Percentiles rank a stretch among this genome's conserved stretches.
These are phyloP conservation scores for Microctonus hyperodae DNA, from an alignment of 2,888 invertebrate species.

Conservation along the genomic window DNA sequence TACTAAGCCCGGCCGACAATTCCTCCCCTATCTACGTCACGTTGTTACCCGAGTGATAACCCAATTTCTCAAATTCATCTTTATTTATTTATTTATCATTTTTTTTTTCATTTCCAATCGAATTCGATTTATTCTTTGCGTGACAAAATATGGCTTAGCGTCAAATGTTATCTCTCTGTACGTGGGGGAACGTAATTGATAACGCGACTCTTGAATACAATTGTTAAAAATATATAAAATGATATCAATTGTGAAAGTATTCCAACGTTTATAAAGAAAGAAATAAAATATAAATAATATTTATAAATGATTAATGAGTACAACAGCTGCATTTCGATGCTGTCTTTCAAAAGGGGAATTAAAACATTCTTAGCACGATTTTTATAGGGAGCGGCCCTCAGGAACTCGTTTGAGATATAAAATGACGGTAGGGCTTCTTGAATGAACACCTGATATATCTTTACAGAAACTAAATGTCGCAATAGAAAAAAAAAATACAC, in stretches of 20 bases:
- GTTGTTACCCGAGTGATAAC: not conserved
- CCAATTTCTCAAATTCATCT: not conserved
- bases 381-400: constrained; percentile 49
- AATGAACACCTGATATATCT: not conserved
- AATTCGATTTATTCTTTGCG: not conserved
- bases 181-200: not conserved
- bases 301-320: constrained; percentile 5
- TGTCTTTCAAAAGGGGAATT: constrained; percentile 39
- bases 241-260: not conserved
- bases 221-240: not conserved
- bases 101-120: too few species aligned
- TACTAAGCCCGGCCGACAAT: constrained; percentile 41
- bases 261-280: not conserved
- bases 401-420: constrained; percentile 21
- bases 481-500: not conserved
- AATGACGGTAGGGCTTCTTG: not conserved
- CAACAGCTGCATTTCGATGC: constrained; percentile 38
- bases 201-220: not conserved
- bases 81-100: not conserved
- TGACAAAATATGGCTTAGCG: not conserved
- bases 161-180: not conserved
- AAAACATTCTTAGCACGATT: constrained; percentile 44
- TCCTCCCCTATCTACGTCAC: constrained; percentile 15
- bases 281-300: not conserved
- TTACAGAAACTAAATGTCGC: not conserved